Base-by-base conservation (phyloP, 2,797 vertebrate species). In the Fratercula arctica region DNA sequence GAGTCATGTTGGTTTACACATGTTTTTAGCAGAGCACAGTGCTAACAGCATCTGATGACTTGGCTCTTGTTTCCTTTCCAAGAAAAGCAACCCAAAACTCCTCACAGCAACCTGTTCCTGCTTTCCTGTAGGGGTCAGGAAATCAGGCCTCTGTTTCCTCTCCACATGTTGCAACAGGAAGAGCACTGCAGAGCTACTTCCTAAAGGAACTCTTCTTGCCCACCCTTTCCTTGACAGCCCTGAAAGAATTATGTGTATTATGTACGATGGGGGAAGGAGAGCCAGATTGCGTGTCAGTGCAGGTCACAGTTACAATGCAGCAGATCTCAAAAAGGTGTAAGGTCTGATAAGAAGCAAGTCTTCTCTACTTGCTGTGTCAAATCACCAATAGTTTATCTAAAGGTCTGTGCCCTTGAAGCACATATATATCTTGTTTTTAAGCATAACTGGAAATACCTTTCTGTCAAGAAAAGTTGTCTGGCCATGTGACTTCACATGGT, bases 121-220 rank as follows among this genome's bases (percentile, higher is more conserved):
- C 98, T 95, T 98, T 98, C 98, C 98, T 98, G 98, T 95, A 96
- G 39, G 85, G 96, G 97, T 96, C 98, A 97, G 97, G 98, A 98
- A 98, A 98, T 90, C 95, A 93, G 97, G 97, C 97, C 96, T 96
- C 97, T 85, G 96, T 89, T 98, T 98, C 98, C 98, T 98, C 89
- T 97, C 97, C 97, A 98, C 97, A 97, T 96, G 98, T 88, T 97
- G 91, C 94, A 95, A 96, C 93, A 98, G 98, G 98, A 98, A 98
- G 97, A 97, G 97, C 87, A 96, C 76, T 96, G 96, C 91, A 98
- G 96, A 97, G 96, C 95, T 86, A 98, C 97, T 98, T 98, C 98
- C 98, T 99, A 98, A 98, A 98, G 98, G 98, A 98, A 98, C 97
- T 95, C 93, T 97, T 95, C 96, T 95, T 96, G 95, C 97, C 97